These are phyloP conservation scores for Lordiphosa mommai DNA, from an alignment of 1,140 invertebrate genomes.

Conservation along the genomic window DNA sequence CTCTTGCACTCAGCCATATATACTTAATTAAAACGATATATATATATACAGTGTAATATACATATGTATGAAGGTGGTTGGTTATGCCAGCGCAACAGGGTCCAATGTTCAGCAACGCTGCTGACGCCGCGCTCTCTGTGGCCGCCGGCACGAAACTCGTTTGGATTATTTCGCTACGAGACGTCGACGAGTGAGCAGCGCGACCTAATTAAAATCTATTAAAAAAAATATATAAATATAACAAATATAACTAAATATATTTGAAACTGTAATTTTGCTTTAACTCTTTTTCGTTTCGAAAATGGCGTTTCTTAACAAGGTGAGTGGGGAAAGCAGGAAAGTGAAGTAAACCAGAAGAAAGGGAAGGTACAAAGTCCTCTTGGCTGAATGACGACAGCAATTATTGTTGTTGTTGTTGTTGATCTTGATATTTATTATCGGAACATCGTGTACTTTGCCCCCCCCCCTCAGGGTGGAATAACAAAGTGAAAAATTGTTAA, in stretches of 20 bases:
- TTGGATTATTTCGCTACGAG: constrained; percentile 47
- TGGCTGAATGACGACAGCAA: constrained; percentile 29
- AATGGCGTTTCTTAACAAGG: constrained; percentile 77
- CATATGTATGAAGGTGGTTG: constrained; percentile 8
- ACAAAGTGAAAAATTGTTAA: no score
- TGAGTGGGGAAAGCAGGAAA: constrained; percentile 27
- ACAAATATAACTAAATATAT: no score
- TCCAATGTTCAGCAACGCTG: constrained; percentile 53
- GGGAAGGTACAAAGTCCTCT: constrained; percentile 29
- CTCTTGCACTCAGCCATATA: no score
- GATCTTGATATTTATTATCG: constrained; percentile 15
- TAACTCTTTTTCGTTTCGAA: background rate
- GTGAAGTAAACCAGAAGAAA: constrained; percentile 5
- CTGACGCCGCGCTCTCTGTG: constrained; percentile 10
- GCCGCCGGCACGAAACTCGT: constrained; percentile 26
- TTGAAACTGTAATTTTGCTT: no score
- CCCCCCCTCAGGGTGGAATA: constrained; percentile 22
- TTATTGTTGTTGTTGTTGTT: constrained; percentile 28
- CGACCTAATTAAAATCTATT: constrained; percentile 34
- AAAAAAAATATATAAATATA: constrained; percentile 18
- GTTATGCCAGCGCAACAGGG: constrained; percentile 21
- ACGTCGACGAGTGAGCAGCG: constrained; percentile 39
- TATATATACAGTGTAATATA: no score
- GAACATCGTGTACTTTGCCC: constrained; percentile 57
- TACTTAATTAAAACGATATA: no score